phyloP scores from a whole-genome alignment of 1,140 invertebrate genomes.

The Tachypleus tridentatus region DNA sequence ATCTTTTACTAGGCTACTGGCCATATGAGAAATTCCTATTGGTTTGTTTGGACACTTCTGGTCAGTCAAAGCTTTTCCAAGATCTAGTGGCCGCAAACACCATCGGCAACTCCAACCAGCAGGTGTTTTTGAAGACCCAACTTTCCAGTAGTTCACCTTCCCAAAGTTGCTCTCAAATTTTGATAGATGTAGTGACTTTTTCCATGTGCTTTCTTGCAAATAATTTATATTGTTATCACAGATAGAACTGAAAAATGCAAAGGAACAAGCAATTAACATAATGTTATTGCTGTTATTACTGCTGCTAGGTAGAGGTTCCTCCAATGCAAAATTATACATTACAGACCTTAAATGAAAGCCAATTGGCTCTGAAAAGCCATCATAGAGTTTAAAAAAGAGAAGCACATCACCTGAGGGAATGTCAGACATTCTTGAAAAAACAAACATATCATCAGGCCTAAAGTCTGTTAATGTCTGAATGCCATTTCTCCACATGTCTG shows the following conservation, averaged over 20 bases:
- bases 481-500: slow-evolving; percentile 10
- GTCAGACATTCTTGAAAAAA: slow-evolving; percentile 14
- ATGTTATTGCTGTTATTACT: slow-evolving; percentile 5
- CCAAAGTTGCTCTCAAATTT: too few species aligned
- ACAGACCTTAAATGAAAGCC: slow-evolving; percentile 14
- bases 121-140: not conserved
- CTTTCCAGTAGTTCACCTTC: not conserved
- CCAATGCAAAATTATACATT: slow-evolving; percentile 11
- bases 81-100: too few species aligned
- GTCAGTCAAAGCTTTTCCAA: too few species aligned
- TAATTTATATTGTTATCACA: slow-evolving; percentile 10
- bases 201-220: slow-evolving; percentile 6
- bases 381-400: slow-evolving; percentile 20
- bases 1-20: too few species aligned
- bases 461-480: slow-evolving; percentile 16
- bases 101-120: not conserved
- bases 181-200: not conserved
- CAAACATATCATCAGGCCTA: slow-evolving; percentile 19
- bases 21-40: too few species aligned
- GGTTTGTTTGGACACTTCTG: too few species aligned
- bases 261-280: slow-evolving; percentile 10
- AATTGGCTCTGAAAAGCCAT: slow-evolving; percentile 17
- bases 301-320: slow-evolving; percentile 1
- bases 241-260: slow-evolving; percentile 10
- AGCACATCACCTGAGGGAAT: slow-evolving; percentile 15